Percentiles rank a stretch among this genome's conserved stretches.
Evolutionary conservation across 2,888 invertebrate species (phyloP).

Genomic region (Hecatera dysodea): DNA sequence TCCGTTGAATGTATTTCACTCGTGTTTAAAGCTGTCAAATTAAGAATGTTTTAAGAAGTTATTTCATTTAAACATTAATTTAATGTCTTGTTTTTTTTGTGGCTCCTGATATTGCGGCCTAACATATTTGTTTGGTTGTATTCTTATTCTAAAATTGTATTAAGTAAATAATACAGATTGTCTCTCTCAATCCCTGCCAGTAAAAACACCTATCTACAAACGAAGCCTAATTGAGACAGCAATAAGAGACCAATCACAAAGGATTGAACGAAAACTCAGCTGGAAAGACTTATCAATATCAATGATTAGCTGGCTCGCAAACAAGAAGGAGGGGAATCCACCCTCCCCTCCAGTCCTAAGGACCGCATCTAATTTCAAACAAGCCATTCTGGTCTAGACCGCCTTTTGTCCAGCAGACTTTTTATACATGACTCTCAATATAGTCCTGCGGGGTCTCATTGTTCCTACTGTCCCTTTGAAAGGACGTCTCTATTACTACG

Average conservation of each 20-base stretch:
- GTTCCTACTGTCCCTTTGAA: slow-evolving; percentile 78
- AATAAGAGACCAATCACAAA: slow-evolving; percentile 15
- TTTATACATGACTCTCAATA: slow-evolving; percentile 80
- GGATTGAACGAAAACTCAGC: slow-evolving; percentile 3
- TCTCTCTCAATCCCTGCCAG: background rate
- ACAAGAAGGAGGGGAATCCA: slow-evolving; percentile 50
- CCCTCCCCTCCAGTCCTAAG: slow-evolving; percentile 36
- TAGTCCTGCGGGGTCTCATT: slow-evolving; percentile 79
- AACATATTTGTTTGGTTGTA: background rate
- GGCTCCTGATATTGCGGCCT: background rate
- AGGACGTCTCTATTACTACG: slow-evolving; percentile 66
- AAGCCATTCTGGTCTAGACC: slow-evolving; percentile 78
- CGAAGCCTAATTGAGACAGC: background rate
- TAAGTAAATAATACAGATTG: background rate
- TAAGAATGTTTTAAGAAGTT: slow-evolving; percentile 28
- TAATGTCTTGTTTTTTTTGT: background rate
- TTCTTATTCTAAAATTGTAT: background rate
- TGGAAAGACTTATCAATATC: slow-evolving; percentile 39
- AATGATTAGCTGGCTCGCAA: slow-evolving; percentile 49
- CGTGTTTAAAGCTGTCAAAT: slow-evolving; percentile 30
- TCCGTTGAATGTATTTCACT: slow-evolving; percentile 28
- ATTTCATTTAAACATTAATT: background rate
- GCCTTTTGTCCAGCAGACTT: slow-evolving; percentile 76
- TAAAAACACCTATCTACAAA: background rate
- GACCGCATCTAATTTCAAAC: slow-evolving; percentile 78